Percentiles rank a stretch among this genome's conserved stretches.
Conservation (phyloP, 2,888 invertebrate genomes). For the Sepioteuthis lessoniana region DNA sequence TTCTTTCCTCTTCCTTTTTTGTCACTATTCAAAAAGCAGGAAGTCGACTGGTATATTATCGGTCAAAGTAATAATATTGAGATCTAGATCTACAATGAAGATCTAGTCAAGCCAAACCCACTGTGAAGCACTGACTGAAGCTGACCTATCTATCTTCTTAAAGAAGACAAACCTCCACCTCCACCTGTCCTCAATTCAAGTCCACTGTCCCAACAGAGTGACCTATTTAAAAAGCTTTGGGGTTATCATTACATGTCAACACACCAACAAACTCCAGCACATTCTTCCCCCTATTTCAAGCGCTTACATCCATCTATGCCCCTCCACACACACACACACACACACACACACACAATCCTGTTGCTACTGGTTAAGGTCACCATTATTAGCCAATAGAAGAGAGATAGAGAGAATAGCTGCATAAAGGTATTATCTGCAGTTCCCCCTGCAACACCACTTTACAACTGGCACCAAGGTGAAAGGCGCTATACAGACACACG, state of each 20-base stretch:
- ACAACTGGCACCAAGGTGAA: not conserved
- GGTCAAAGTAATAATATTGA: too few relatives aligned
- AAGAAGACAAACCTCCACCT: not conserved
- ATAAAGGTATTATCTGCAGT: not conserved
- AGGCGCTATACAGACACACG: not conserved
- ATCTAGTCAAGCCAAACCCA: not conserved
- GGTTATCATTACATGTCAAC: slow-evolving; percentile 33
- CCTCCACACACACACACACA: too few relatives aligned
- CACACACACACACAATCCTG: too few relatives aligned
- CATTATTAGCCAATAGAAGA: not conserved
- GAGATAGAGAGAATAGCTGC: not conserved
- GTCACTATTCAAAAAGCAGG: too few relatives aligned
- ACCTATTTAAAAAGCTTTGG: not conserved
- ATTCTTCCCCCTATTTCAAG: not conserved
- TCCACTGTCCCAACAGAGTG: slow-evolving; percentile 11
- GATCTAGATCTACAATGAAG: not conserved
- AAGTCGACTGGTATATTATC: too few relatives aligned
- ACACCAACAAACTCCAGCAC: not conserved
- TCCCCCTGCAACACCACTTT: not conserved
- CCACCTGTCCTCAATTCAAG: not conserved
- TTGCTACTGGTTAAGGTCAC: not conserved
- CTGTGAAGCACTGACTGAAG: not conserved
- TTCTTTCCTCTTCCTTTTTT: too few relatives aligned
- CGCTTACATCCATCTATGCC: not conserved
- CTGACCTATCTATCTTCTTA: not conserved